Conservation (phyloP, 1,140 invertebrate genomes). For the Microplitis mediator region DNA sequence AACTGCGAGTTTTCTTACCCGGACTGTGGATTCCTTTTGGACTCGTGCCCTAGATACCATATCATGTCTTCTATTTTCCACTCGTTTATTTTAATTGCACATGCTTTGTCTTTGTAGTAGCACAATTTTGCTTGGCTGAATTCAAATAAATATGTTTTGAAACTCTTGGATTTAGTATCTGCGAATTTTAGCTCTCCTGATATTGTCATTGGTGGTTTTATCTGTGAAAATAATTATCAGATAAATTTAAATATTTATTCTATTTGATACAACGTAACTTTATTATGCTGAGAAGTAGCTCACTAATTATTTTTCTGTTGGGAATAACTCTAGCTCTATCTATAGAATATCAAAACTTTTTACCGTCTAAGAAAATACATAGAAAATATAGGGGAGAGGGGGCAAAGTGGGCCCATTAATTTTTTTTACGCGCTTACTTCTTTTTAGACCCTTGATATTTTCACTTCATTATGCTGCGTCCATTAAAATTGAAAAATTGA, state of each 20-base stretch:
- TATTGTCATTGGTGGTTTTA: constrained; percentile 66
- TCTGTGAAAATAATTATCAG: constrained; percentile 34
- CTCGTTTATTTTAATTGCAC: constrained; percentile 68
- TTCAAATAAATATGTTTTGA: constrained; percentile 79
- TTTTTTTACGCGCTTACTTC: too few species aligned
- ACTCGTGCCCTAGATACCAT: constrained; percentile 83
- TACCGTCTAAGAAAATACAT: too few species aligned
- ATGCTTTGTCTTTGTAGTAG: constrained; percentile 80
- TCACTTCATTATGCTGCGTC: too few species aligned
- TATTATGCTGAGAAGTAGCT: too few species aligned
- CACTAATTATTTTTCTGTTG: too few species aligned
- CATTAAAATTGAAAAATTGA: too few species aligned
- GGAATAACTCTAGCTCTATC: too few species aligned
- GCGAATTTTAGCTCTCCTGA: constrained; percentile 79
- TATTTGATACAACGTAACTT: too few species aligned
- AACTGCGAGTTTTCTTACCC: constrained; percentile 56
- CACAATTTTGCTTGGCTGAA: constrained; percentile 79
- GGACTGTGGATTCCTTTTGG: constrained; percentile 78
- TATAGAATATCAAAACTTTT: too few species aligned
- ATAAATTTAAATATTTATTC: not conserved
- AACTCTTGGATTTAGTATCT: constrained; percentile 75
- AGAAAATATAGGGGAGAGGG: too few species aligned
- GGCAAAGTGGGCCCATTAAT: too few species aligned
- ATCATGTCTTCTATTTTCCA: constrained; percentile 80
- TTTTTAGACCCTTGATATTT: too few species aligned